Evolutionary conservation across 2,888 invertebrate genomes (phyloP), one percentile per base, ranked within the genome.

Genomic region (Caenorhabditis afra): DNA sequence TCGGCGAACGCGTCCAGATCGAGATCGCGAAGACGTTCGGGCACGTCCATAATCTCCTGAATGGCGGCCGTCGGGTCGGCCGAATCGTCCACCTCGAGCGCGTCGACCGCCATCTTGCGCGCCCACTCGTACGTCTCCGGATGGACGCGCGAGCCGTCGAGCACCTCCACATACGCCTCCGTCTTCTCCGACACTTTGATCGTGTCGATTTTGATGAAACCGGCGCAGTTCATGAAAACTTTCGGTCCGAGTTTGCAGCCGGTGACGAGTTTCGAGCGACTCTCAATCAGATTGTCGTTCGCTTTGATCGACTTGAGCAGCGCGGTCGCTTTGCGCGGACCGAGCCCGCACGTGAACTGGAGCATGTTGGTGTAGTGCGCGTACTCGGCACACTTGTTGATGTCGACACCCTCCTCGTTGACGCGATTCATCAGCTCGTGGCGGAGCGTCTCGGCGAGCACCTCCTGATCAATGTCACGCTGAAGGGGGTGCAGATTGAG

Each of bases 41-140:
- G 97, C 10, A 95, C 94, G 91, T 97, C 96, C 0, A 99, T 92
- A 89, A 99, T 98, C 91, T 98, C 98, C 91, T 98, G 98, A 29
- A 99, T 92, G 14, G 99, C 98, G 0, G 96, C 96, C 0, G 97
- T 97, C 0, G 97, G 97, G 74, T 90, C 87, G 3, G 84, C 80
- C 29, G 73, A 78, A 47, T 86, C 85, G 58, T 89, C 89, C 87
- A 97, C 97, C 88, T 99, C 99, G 55, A 99, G 92, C 0, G 99
- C 99, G 91, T 99, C 99, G 0, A 98, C 97, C 0, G 99, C 99
- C 98, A 99, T 99, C 92, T 99, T 99, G 47, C 98, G 93, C 0
- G 99, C 99, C 98, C 98, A 98, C 90, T 99, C 99, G 91, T 99
- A 99, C 0, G 97, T 96, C 92, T 99, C 99, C 0, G 98, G 98